Evolutionary conservation across 2,888 invertebrate species (phyloP).

Genomic region (Parnassius apollo): DNA sequence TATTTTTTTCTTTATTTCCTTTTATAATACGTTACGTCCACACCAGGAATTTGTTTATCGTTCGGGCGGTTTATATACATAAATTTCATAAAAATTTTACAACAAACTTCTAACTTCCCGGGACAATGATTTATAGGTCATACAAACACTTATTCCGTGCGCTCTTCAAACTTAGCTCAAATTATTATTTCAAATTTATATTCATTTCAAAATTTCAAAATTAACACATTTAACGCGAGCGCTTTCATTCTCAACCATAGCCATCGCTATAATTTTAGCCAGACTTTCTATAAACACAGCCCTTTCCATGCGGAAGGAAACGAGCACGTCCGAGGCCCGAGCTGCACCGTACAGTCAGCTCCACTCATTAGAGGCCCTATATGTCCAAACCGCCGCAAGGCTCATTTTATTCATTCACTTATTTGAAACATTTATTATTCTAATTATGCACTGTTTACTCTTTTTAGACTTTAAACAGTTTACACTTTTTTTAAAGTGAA

Average conservation of each 20-base stretch:
- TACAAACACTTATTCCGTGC: too few relatives aligned
- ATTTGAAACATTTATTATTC: conserved; percentile 10
- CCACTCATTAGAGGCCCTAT: background rate
- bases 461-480: conserved; percentile 8
- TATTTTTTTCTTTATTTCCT: too few relatives aligned
- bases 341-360: background rate
- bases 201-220: background rate
- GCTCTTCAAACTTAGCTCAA: too few relatives aligned
- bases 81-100: too few relatives aligned
- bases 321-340: background rate
- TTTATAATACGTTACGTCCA: too few relatives aligned
- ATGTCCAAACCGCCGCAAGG: background rate
- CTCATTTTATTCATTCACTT: background rate
- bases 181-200: too few relatives aligned
- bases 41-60: too few relatives aligned
- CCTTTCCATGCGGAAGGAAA: conserved; percentile 1
- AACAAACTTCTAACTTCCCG: too few relatives aligned
- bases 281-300: background rate
- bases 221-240: background rate
- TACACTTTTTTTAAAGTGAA: background rate
- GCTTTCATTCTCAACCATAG: background rate
- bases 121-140: too few relatives aligned
- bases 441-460: conserved; percentile 12
- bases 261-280: background rate
- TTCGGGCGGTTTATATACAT: too few relatives aligned